These are phyloP conservation scores for Sepiola atlantica DNA, from an alignment of 2,888 invertebrate species.

Conservation along the genomic window DNA sequence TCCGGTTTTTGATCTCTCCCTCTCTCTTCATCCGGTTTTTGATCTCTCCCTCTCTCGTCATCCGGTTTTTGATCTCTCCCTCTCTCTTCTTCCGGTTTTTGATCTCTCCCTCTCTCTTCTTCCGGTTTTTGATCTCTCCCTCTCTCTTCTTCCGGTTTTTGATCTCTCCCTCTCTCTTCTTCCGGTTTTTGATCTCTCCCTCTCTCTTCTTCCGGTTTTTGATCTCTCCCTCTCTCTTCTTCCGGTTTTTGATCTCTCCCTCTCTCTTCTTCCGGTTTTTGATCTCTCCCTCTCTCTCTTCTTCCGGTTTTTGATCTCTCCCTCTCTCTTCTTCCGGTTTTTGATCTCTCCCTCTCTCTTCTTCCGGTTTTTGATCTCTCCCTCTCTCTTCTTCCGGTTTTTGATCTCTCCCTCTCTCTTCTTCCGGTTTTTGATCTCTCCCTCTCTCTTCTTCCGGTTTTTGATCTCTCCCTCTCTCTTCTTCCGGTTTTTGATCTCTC, in stretches of 20 bases:
- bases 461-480: background rate
- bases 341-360: background rate
- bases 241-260: too few species aligned
- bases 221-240: too few species aligned
- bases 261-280: background rate
- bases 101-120: too few species aligned
- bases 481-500: background rate
- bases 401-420: background rate
- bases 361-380: background rate
- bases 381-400: too few species aligned
- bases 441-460: too few species aligned
- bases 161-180: too few species aligned
- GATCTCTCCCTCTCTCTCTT: background rate
- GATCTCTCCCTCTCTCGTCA: background rate
- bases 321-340: too few species aligned
- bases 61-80: background rate
- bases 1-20: background rate
- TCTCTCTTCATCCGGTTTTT: too few species aligned
- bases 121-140: too few species aligned
- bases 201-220: background rate
- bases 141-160: background rate
- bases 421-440: background rate
- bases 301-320: background rate
- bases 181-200: too few species aligned
- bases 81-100: background rate